phyloP scores from a whole-genome alignment of 2,888 invertebrate species.

The Yponomeuta evonymella region DNA sequence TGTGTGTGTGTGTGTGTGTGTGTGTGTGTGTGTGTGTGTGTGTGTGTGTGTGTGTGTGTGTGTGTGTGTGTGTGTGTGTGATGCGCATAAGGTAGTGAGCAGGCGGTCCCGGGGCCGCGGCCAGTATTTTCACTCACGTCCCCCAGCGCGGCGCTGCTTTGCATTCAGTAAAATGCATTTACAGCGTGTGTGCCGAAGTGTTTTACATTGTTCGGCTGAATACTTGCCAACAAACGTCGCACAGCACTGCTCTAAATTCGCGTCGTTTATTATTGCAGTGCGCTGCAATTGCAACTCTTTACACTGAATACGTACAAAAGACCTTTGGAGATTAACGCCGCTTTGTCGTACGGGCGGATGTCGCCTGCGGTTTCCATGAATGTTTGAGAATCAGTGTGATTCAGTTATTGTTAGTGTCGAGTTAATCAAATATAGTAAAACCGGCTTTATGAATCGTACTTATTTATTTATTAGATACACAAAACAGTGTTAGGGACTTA shows the following conservation, averaged over 20 bases:
- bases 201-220: background rate
- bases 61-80: too few relatives aligned
- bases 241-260: background rate
- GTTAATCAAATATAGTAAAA: too few relatives aligned
- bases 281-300: background rate
- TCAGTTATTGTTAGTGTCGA: too few relatives aligned
- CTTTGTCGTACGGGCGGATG: background rate
- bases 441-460: too few relatives aligned
- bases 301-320: background rate
- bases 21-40: too few relatives aligned
- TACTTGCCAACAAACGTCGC: background rate
- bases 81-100: constrained; percentile 5
- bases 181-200: background rate
- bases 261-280: background rate
- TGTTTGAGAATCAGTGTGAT: too few relatives aligned
- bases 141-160: background rate
- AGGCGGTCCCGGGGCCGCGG: background rate
- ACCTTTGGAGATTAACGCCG: background rate
- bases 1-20: too few relatives aligned
- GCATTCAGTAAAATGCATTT: background rate
- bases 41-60: too few relatives aligned
- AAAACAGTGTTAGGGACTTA: too few relatives aligned
- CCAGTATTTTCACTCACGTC: background rate
- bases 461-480: too few relatives aligned
- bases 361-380: background rate